phyloP scores from a whole-genome alignment of 2,888 invertebrate genomes.

The Saturnia pavonia region DNA sequence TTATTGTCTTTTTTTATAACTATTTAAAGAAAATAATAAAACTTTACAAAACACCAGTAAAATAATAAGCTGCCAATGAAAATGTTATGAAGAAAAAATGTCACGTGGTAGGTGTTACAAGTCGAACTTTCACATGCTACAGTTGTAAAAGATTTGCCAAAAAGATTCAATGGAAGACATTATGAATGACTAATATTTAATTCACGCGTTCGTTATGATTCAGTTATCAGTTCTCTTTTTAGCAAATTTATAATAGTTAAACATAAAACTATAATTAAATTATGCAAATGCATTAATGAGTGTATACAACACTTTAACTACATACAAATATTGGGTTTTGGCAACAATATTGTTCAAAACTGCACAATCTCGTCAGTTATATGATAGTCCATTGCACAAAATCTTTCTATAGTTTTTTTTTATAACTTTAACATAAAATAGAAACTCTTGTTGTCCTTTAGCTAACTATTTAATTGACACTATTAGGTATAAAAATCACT shows the following conservation, averaged over 20 bases:
- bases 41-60: slow-evolving; percentile 28
- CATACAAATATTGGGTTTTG: slow-evolving; percentile 58
- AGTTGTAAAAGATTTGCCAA: slow-evolving; percentile 71
- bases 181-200: slow-evolving; percentile 45
- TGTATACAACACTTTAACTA: slow-evolving; percentile 48
- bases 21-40: slow-evolving; percentile 30
- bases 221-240: slow-evolving; percentile 53
- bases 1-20: slow-evolving; percentile 64
- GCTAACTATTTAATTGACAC: slow-evolving; percentile 79
- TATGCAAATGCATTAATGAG: slow-evolving; percentile 76
- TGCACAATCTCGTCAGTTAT: slow-evolving; percentile 53
- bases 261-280: slow-evolving; percentile 70
- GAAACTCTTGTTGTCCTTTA: slow-evolving; percentile 67
- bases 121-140: slow-evolving; percentile 65
- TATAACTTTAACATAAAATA: slow-evolving; percentile 69
- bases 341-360: slow-evolving; percentile 59
- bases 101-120: slow-evolving; percentile 59
- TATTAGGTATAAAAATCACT: slow-evolving; percentile 78
- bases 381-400: slow-evolving; percentile 72
- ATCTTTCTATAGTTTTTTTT: slow-evolving; percentile 61
- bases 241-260: slow-evolving; percentile 60
- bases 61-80: slow-evolving; percentile 42
- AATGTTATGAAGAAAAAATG: slow-evolving; percentile 6
- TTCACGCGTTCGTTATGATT: slow-evolving; percentile 48
- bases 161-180: slow-evolving; percentile 77